Percentiles rank a stretch among this genome's conserved stretches.
Conservation (phyloP, 2,113 vertebrate species). For the Syngnathus scovelli region DNA sequence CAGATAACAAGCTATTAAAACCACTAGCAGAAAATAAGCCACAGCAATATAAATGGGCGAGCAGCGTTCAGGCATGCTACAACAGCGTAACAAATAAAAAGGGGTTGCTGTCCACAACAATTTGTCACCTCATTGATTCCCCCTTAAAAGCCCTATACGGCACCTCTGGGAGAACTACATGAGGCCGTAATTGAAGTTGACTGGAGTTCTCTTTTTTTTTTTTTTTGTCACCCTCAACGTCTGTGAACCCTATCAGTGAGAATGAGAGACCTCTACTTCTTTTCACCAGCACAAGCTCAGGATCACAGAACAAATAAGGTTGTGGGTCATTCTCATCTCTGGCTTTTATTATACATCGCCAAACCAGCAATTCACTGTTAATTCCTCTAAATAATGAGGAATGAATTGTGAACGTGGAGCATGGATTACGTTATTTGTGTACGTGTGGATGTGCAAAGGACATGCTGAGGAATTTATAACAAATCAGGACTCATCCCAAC, state of each 20-base stretch:
- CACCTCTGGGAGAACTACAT: slow-evolving; percentile 60
- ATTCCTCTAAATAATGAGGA: slow-evolving; percentile 45
- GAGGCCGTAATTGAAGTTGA: slow-evolving; percentile 63
- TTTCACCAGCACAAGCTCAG: slow-evolving; percentile 36
- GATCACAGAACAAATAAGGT: slow-evolving; percentile 50
- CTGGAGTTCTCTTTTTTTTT: slow-evolving; percentile 42
- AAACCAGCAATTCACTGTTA: slow-evolving; percentile 38
- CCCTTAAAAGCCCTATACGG: slow-evolving; percentile 58
- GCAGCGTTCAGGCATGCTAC: slow-evolving; percentile 15
- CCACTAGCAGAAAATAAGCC: slow-evolving; percentile 10
- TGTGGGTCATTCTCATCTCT: slow-evolving; percentile 52
- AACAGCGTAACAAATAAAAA: slow-evolving; percentile 53
- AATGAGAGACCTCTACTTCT: slow-evolving; percentile 53
- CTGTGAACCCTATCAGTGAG: slow-evolving; percentile 54
- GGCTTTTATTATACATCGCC: slow-evolving; percentile 20
- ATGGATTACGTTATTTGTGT: not conserved
- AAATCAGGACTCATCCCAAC: no score
- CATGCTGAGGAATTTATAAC: no score
- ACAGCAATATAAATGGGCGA: slow-evolving; percentile 5
- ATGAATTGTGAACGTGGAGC: slow-evolving; percentile 34
- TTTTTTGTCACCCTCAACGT: slow-evolving; percentile 47
- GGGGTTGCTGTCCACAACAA: slow-evolving; percentile 62
- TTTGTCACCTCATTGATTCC: slow-evolving; percentile 70
- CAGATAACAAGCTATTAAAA: slow-evolving; percentile 12
- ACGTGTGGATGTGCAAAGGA: not conserved